Base-by-base conservation (phyloP, 2,888 invertebrate genomes). In the Aspidiotus destructor region DNA sequence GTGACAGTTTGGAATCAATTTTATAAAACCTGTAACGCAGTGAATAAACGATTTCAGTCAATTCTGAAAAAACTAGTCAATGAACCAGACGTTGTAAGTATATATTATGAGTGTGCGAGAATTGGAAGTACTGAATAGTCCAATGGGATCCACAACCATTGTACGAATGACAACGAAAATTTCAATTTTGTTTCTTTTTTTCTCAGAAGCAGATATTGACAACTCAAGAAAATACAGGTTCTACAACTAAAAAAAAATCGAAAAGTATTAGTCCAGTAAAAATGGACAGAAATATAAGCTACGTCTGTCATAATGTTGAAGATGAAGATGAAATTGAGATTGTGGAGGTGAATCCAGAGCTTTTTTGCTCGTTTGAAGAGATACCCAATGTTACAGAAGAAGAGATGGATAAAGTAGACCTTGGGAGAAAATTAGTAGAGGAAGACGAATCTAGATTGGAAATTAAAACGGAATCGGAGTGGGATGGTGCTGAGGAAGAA, bases 11-110 rank as follows among this genome's bases (percentile, higher is more conserved):
- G 58, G 67, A 48, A 67, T 15, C 67, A 58, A 41, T 67, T 67
- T 41, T 48, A 17, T 10, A 67, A 58, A 41, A 67, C 60, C 17
- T 60, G 67, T 48, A 60, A 60, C 16, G 9, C 52, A 7, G 67
- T 67, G n/a, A 67, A 67, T 17, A 42, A 41, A 60, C 11, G 58
- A 67, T 67, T 67, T 41, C 67, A 67, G 41, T 57, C 57, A 7
- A 57, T 65, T 11, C 16, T 44, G 58, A 65, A 17, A 28, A 57
- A 57, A 57, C 17, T 65, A 17, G 55, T 17, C 16, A 9, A 3
- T 48, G 48, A 48, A n/a, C 6, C 48, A 48, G 48, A 48, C 10
- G n/a, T 13, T 13, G 48, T 48, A 13, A 11, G 48, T 48, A 48
- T 48, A 48, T 28, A 28, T 28, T 28, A 28, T 28, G 28, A 28